phyloP scores from a whole-genome alignment of 2,797 vertebrate genomes.

The Mormyrus hasselquistii region DNA sequence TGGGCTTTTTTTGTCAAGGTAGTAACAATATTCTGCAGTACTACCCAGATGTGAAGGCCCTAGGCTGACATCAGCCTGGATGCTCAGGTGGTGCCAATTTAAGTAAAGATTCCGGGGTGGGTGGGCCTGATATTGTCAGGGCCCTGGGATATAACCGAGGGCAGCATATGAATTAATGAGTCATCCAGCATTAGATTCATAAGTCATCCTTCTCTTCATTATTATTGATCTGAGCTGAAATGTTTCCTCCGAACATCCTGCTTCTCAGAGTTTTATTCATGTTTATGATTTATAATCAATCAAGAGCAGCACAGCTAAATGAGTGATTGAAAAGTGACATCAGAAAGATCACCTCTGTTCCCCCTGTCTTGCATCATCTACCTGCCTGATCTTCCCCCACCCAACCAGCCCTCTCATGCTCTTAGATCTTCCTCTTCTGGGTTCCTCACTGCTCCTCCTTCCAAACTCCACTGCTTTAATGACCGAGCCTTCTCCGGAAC shows the following conservation, averaged over 20 bases:
- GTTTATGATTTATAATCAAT: neutral
- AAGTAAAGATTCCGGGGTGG: neutral
- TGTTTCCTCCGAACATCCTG: neutral
- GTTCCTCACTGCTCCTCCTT: neutral
- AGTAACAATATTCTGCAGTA: neutral
- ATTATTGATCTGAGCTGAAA: neutral
- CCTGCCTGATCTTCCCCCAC: neutral
- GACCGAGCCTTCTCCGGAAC: neutral
- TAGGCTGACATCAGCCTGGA: neutral
- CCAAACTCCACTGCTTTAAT: neutral
- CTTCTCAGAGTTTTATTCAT: neutral
- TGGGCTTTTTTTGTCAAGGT: neutral
- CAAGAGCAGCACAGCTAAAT: neutral
- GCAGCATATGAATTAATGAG: neutral
- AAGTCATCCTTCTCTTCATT: neutral
- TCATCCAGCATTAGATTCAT: neutral
- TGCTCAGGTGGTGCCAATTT: neutral
- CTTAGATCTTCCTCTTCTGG: neutral
- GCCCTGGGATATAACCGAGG: neutral
- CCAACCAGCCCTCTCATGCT: neutral
- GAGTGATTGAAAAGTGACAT: neutral
- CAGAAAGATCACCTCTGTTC: neutral
- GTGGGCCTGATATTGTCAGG: neutral
- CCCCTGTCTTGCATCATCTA: neutral
- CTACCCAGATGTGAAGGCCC: neutral